Base-by-base conservation (phyloP, 2,113 vertebrate species). In the Nyctereutes procyonoides region DNA sequence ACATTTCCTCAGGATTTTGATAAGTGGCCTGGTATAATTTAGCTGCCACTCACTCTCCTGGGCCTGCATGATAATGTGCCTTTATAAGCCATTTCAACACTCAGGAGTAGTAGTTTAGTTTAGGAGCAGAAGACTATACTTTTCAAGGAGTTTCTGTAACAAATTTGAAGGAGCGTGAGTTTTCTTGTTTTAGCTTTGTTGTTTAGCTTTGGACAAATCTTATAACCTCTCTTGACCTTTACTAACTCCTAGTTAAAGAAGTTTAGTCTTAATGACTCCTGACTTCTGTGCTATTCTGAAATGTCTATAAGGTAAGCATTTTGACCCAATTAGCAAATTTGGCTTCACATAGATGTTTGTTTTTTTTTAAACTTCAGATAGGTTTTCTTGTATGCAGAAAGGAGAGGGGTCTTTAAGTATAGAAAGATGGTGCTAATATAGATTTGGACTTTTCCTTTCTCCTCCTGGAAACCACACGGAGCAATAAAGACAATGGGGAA, bases 1-100 rank as follows among this genome's bases (percentile, higher is more conserved):
- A 81, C 7, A 7, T 93, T 79, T 96, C 67, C 58, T 96, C 26
- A 60, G n/a, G 28, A 65, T 96, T 90, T 93, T 86, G 30, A 55
- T 79, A 65, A 56, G 30, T 93, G 22, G 35, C 4, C 53, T 48
- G 7, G 20, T 86, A 5, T 80, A 55, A 38, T 77, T 84, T 88
- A 82, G 43, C 8, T 96, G 20, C n/a, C 20, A 26, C 20, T 88
- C 16, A 22, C 12, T 71, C 79, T 93, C 28, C 26, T 94, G 56
- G 35, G 9, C 82, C 53, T 91, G 9, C 28, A 32, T 93, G 67
- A 19, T 82, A 60, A 56, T 93, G 43, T 8, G 22, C 56, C 62
- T 96, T 84, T 82, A 9, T 26, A 51, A 71, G 51, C 51, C 38
- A n/a, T 79, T 73, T 69, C 48, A 63, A 76, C 91, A 69, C 16